Conservation (phyloP, 2,888 invertebrate genomes). For the Pyrocoelia pectoralis region DNA sequence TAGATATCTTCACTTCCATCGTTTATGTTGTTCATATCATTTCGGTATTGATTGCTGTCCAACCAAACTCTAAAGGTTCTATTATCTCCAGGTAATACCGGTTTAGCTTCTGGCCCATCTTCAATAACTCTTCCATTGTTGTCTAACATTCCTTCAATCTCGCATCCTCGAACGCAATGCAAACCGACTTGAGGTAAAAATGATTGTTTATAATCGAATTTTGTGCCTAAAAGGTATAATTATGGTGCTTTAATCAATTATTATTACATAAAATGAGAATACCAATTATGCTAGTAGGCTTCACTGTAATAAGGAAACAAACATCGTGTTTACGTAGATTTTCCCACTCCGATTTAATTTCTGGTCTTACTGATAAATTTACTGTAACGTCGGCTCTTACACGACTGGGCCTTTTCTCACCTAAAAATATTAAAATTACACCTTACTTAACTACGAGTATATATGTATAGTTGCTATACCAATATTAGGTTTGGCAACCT, state of each 20-base stretch:
- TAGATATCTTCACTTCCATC: slow-evolving; percentile 77
- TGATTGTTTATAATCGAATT: slow-evolving; percentile 81
- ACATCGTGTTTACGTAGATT: slow-evolving; percentile 96
- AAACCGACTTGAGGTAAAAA: slow-evolving; percentile 95
- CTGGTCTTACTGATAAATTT: slow-evolving; percentile 87
- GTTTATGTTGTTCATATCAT: slow-evolving; percentile 87
- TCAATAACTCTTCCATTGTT: slow-evolving; percentile 95
- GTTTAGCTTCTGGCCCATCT: slow-evolving; percentile 92
- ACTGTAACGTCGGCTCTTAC: slow-evolving; percentile 96
- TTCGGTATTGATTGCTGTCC: slow-evolving; percentile 96
- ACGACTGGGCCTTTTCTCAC: slow-evolving; percentile 90
- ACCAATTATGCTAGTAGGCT: slow-evolving; percentile 85
- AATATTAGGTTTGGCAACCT: slow-evolving; percentile 91
- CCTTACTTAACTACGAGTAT: slow-evolving; percentile 29
- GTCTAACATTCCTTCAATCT: slow-evolving; percentile 98
- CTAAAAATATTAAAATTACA: neutral
- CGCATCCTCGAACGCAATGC: slow-evolving; percentile 93
- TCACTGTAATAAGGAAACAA: slow-evolving; percentile 93
- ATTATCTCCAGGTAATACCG: slow-evolving; percentile 85
- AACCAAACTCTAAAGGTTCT: slow-evolving; percentile 93
- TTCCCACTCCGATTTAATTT: slow-evolving; percentile 98
- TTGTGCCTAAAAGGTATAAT: slow-evolving; percentile 66
- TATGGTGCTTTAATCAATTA: neutral
- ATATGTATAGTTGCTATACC: slow-evolving; percentile 51
- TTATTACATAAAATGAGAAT: slow-evolving; percentile 41